Evolutionary conservation across 2,888 invertebrate species (phyloP).

Genomic region (Parasteatoda lunata): DNA sequence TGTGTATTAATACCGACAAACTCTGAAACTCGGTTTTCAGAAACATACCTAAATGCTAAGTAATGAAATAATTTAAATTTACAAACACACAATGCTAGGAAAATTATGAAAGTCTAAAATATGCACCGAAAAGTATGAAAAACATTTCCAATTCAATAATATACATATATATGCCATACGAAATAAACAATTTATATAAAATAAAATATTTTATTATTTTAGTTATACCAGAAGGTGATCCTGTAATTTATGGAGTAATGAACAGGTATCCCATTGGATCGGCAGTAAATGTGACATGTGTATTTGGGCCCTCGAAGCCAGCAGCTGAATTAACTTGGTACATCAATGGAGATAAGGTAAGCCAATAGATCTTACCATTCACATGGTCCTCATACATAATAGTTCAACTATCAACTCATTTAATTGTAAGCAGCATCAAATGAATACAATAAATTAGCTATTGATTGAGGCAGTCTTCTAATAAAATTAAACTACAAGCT

Average conservation of each 20-base stretch:
- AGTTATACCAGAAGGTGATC: constrained; percentile 67
- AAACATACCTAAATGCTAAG: too few relatives aligned
- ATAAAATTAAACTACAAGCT: too few relatives aligned
- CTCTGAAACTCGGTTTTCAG: too few relatives aligned
- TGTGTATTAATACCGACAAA: too few relatives aligned
- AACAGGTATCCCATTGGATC: constrained; percentile 67
- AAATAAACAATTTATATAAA: too few relatives aligned
- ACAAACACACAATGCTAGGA: too few relatives aligned
- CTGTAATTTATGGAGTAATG: constrained; percentile 57
- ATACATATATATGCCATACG: too few relatives aligned
- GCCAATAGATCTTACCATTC: neutral
- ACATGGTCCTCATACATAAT: constrained; percentile 13
- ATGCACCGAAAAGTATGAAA: too few relatives aligned
- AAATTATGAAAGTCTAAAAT: too few relatives aligned
- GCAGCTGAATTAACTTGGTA: constrained; percentile 71
- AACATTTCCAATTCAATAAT: too few relatives aligned
- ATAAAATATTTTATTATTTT: neutral
- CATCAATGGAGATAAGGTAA: constrained; percentile 71
- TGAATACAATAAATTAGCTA: neutral
- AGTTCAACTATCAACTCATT: constrained; percentile 22
- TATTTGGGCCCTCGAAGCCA: constrained; percentile 71
- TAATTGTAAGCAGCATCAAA: neutral
- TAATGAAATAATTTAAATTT: too few relatives aligned
- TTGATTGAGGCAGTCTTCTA: too few relatives aligned
- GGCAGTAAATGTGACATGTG: constrained; percentile 70